Conservation (phyloP, 2,888 invertebrate species). For the Slavum lentiscoides region DNA sequence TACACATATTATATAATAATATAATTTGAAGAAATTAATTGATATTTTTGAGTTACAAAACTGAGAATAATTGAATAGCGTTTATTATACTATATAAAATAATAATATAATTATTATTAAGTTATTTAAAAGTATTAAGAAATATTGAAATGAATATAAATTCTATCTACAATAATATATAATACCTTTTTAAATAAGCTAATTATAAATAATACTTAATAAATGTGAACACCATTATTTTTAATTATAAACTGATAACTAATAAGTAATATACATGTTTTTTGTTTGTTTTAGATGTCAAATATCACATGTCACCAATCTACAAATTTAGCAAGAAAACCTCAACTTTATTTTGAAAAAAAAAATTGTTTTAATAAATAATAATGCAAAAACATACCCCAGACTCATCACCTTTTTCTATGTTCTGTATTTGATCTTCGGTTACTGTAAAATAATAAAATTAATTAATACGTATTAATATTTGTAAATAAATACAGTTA, state of each 20-base stretch:
- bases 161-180: too few relatives aligned
- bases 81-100: too few relatives aligned
- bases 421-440: slow-evolving; percentile 22
- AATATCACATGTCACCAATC: not conserved
- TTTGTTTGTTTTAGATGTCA: slow-evolving; percentile 9
- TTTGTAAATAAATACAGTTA: slow-evolving; percentile 17
- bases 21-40: not conserved
- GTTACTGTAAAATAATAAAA: slow-evolving; percentile 35
- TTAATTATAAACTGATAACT: too few relatives aligned
- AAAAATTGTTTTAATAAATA: not conserved
- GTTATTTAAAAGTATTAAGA: too few relatives aligned
- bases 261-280: too few relatives aligned
- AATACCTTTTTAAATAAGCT: too few relatives aligned
- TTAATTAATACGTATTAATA: not conserved
- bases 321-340: not conserved
- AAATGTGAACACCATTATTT: too few relatives aligned
- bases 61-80: too few relatives aligned
- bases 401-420: slow-evolving; percentile 41
- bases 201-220: too few relatives aligned
- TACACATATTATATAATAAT: not conserved
- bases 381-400: slow-evolving; percentile 26
- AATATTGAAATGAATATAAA: too few relatives aligned
- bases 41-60: too few relatives aligned
- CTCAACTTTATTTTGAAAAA: not conserved
- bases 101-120: too few relatives aligned